Evolutionary conservation across 2,797 vertebrate genomes (phyloP).

Genomic region (Sibirionetta formosa): DNA sequence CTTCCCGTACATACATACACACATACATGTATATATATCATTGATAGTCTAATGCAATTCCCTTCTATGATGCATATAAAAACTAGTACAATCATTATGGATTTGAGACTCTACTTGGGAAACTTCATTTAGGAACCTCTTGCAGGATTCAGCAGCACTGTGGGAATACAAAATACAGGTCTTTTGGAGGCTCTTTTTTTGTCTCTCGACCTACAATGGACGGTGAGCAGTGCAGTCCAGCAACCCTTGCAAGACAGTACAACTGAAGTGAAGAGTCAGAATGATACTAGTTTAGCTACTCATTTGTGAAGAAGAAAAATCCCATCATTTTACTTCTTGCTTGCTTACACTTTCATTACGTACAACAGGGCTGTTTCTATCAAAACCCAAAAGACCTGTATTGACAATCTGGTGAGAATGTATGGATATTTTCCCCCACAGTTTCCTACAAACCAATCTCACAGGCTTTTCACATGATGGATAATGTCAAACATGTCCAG

Average conservation of each 20-base stretch:
- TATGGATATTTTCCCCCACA: background rate
- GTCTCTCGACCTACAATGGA: background rate
- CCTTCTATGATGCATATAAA: background rate
- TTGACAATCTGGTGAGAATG: background rate
- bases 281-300: background rate
- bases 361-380: background rate
- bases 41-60: background rate
- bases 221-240: background rate
- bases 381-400: background rate
- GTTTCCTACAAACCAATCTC: background rate
- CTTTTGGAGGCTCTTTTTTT: background rate
- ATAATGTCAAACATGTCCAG: background rate
- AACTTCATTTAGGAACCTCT: background rate
- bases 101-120: background rate
- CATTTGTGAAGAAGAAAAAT: background rate
- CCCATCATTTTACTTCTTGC: background rate
- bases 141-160: background rate
- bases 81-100: background rate
- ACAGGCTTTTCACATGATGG: background rate
- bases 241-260: background rate
- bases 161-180: fast-evolving
- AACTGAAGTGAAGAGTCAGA: background rate
- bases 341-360: background rate
- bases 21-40: fast-evolving
- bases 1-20: fast-evolving